These are phyloP conservation scores for Taxidea taxus DNA, from an alignment of 2,113 vertebrate genomes.

Conservation along the genomic window DNA sequence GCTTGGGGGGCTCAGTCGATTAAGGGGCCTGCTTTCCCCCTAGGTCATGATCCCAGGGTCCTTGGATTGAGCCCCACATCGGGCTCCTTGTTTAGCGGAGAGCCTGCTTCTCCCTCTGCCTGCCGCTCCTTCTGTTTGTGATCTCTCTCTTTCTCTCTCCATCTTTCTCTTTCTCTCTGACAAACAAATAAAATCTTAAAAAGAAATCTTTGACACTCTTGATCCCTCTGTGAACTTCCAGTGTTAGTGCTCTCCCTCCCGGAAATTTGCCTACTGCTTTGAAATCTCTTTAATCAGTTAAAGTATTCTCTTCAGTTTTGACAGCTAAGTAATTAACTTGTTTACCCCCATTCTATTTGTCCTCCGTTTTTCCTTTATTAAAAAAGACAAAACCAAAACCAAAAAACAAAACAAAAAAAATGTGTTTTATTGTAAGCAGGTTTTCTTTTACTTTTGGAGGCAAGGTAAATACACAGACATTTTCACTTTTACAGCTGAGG, in stretches of 20 bases:
- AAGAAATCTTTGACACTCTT: background rate
- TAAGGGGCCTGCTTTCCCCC: background rate
- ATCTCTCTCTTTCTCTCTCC: too few relatives aligned
- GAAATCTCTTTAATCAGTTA: background rate
- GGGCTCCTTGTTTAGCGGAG: background rate
- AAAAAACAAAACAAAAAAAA: background rate
- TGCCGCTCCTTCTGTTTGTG: background rate
- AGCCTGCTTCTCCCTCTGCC: background rate
- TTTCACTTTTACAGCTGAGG: conserved; percentile 1
- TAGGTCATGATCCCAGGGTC: too few relatives aligned
- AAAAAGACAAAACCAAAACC: background rate
- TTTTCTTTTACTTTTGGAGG: background rate
- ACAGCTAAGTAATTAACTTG: background rate
- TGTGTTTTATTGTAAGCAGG: background rate
- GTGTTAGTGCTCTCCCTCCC: background rate
- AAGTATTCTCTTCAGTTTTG: conserved; percentile 18
- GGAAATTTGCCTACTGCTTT: background rate
- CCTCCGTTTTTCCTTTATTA: background rate
- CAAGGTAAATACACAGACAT: conserved; percentile 12
- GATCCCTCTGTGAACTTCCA: background rate
- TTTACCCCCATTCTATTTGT: background rate
- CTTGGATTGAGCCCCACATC: background rate
- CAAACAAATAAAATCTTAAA: too few relatives aligned
- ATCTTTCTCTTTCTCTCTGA: too few relatives aligned
- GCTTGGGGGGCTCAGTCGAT: background rate